Conservation (phyloP, 1,140 invertebrate genomes). For the Neoseiulus cucumeris region DNA sequence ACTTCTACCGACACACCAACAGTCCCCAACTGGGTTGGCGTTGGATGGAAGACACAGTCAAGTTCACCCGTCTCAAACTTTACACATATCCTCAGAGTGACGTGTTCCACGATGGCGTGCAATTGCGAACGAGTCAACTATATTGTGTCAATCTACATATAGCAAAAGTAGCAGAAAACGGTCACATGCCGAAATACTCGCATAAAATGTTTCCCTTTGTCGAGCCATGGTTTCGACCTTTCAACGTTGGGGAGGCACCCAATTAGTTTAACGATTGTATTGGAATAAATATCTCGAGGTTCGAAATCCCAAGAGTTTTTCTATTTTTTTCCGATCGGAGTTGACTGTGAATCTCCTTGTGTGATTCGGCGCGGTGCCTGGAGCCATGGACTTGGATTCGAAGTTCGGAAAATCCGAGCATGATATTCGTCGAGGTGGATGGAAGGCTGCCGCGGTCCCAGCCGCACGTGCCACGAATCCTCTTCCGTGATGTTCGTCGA, state of each 20-base stretch:
- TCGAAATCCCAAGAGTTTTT: too few species aligned
- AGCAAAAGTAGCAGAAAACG: neutral
- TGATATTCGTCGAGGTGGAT: too few species aligned
- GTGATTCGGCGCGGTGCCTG: too few species aligned
- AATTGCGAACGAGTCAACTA: neutral
- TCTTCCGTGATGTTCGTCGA: too few species aligned
- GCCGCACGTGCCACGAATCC: too few species aligned
- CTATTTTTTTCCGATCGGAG: too few species aligned
- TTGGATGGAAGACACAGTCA: neutral
- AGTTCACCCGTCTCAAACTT: neutral
- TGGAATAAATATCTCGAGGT: too few species aligned
- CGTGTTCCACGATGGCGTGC: neutral
- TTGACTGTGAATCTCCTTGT: too few species aligned
- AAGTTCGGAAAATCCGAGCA: too few species aligned
- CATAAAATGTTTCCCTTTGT: neutral
- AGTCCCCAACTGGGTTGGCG: neutral
- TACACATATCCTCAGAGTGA: neutral
- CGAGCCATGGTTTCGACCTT: neutral
- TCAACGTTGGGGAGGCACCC: neutral
- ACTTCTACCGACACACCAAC: neutral
- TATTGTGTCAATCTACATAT: neutral
- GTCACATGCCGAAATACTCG: slow-evolving; percentile 4
- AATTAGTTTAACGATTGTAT: too few species aligned
- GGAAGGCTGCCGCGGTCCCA: too few species aligned
- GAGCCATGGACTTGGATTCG: too few species aligned